Evolutionary conservation across 1,140 invertebrate species (phyloP), one percentile per base, ranked within the genome.

Genomic region (Pollicipes pollicipes): DNA sequence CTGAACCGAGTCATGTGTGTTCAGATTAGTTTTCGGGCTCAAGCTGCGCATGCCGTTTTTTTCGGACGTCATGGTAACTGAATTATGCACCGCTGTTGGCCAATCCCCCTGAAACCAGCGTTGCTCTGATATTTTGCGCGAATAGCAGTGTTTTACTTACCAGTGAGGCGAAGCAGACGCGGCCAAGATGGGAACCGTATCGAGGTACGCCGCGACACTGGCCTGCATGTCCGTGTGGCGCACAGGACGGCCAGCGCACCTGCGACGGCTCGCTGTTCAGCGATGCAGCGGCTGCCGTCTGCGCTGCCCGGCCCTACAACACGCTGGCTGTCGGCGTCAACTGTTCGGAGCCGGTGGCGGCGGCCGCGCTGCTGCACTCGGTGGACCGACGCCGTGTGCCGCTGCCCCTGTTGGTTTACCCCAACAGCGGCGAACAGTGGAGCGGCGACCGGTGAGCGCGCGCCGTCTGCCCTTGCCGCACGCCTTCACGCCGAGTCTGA

Each of bases 311-410:
- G 75, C 84, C 85, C 3, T 80, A 85, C 27, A 86, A 90, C 78
- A 81, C 91, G 45, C 81, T 88, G 45, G 92, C 86, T 3, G 83
- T 95, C 68, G 94, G 93, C 0, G 85, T 93, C 0, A 97, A 97
- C 79, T 97, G 94, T 79, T 83, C 90, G 0, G 80, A 84, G 69
- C 88, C 90, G 2, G 79, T 80, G 30, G 76, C 80, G 75, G 83
- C 89, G 3, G 77, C 78, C 0, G 77, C 82, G 0, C 77, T 90
- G 1, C 78, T 90, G 27, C 75, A 78, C 45, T 58, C 45, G 45
- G 6, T 58, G 6, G 45, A 58, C 45, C 6, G 45, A 24, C 45
- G 45, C 45, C 45, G 45, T 24, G 45, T 58, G 45, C 8, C 70
- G 30, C 71, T 87, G 27, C 84, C 85, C 0, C 76, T 88, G 10